Evolutionary conservation across 2,113 vertebrate species (phyloP).

Genomic region (Himantopus leucocephalus): DNA sequence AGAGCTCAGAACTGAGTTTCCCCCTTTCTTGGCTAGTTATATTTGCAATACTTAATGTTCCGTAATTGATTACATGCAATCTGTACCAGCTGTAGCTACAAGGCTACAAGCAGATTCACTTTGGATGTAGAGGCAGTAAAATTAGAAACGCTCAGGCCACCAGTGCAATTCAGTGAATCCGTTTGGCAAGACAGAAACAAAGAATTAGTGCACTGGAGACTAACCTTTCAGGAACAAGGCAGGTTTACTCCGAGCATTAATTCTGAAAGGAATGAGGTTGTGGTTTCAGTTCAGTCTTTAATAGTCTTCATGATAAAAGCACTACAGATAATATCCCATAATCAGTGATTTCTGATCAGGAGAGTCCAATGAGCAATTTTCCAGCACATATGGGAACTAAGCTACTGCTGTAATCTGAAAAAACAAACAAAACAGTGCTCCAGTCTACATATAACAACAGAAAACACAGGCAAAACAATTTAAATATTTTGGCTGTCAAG

Average conservation of each 20-base stretch:
- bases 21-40: not conserved
- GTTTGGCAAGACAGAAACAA: not conserved
- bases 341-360: slow-evolving; percentile 34
- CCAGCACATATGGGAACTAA: slow-evolving; percentile 8
- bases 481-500: not conserved
- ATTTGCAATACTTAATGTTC: not conserved
- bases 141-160: not conserved
- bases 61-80: not conserved
- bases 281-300: slow-evolving; percentile 40
- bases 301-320: slow-evolving; percentile 32
- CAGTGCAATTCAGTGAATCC: not conserved
- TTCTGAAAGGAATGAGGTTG: slow-evolving; percentile 9
- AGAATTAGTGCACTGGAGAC: not conserved
- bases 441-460: not conserved
- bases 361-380: slow-evolving; percentile 39
- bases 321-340: slow-evolving; percentile 33
- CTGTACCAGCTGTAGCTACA: not conserved
- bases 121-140: not conserved
- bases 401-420: not conserved
- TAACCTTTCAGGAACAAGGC: not conserved
- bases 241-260: slow-evolving; percentile 22
- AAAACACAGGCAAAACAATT: not conserved
- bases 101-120: not conserved
- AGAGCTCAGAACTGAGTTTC: not conserved
- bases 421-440: not conserved